These are phyloP conservation scores for Epistrophella euchroma DNA, from an alignment of 2,888 invertebrate genomes.

Conservation along the genomic window DNA sequence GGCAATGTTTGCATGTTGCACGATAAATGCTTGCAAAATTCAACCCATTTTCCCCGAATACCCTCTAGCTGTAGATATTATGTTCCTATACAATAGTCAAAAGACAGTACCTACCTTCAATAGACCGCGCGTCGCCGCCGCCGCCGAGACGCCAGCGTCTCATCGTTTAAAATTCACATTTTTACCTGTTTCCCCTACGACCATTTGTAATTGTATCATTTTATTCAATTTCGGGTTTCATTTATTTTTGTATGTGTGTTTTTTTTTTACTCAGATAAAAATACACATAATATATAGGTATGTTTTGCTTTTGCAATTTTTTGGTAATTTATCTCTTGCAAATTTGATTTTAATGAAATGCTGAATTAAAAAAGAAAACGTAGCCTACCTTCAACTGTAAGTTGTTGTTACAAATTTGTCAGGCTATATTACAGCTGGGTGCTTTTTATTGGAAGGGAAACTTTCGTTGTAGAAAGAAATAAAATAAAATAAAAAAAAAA, in stretches of 20 bases:
- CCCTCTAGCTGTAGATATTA: not conserved
- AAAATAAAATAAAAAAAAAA: not conserved
- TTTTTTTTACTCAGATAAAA: not conserved
- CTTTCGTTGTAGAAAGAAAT: no score
- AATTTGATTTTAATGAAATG: conserved; percentile 73
- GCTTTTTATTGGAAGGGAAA: conserved; percentile 17
- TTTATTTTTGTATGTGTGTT: conserved; percentile 11
- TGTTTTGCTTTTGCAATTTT: conserved; percentile 35
- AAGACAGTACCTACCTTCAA: not conserved
- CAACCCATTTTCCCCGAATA: conserved; percentile 31
- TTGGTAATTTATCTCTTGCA: conserved; percentile 66
- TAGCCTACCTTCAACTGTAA: not conserved
- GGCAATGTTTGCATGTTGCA: conserved; percentile 61
- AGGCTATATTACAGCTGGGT: conserved; percentile 12
- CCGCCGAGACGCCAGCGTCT: not conserved
- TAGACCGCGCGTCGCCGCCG: not conserved
- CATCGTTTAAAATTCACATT: conserved; percentile 55
- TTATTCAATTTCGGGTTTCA: conserved; percentile 63
- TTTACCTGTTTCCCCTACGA: conserved; percentile 26
- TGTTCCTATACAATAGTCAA: not conserved
- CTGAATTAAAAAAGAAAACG: conserved; percentile 24
- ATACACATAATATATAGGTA: not conserved
- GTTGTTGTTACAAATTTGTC: conserved; percentile 29
- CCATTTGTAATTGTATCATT: conserved; percentile 50
- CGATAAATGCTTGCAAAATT: conserved; percentile 25